Evolutionary conservation across 2,113 vertebrate genomes (phyloP), one percentile per base, ranked within the genome.

Genomic region (Sapayoa aenigma): DNA sequence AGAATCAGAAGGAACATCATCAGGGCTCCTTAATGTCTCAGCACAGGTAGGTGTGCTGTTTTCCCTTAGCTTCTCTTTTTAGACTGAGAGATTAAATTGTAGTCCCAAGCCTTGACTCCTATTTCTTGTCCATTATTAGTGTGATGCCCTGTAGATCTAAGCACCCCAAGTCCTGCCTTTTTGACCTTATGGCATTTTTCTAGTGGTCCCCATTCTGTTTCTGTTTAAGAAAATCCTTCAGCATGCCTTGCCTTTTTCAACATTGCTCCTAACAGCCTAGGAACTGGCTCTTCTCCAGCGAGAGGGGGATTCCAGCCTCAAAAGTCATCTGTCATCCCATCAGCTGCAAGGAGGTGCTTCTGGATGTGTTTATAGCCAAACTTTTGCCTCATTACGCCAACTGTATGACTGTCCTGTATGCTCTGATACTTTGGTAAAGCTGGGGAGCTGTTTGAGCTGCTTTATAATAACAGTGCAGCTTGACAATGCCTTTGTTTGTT

Each of bases 1-100:
- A 56, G 99, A 99, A 87, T 99, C 99, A 6, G 99, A 99, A 96
- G 99, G 99, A 94, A 99, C 99, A 10, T 99, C 99, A 0, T 99
- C 99, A 12, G 99, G 99, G 14, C 98, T 99, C 46, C 98, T 99
- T 50, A 99, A 99, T 58, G 98, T 99, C 82, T 98, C 99, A 8
- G 99, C 99, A 76, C 99, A 99, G 99, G 99, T 99, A 56, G 9
- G 60, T 84, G 7, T 56, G 25, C 50, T 53, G 25, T 71, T 79
- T 90, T 76, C 31, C 11, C 25, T 69, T 75, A 60, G 55, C 23
- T 83, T 90, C 52, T 59, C 63, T 52, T 88, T 69, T 66, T n/a
- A 73, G 67, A 25, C 21, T 68, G 44, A 90, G 59, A 75, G 20
- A 78, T 87, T 58, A 68, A 86, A 52, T 6, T 42, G 23, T 62